Conservation (phyloP, 2,113 vertebrate genomes). For the Sinocyclocheilus grahami region DNA sequence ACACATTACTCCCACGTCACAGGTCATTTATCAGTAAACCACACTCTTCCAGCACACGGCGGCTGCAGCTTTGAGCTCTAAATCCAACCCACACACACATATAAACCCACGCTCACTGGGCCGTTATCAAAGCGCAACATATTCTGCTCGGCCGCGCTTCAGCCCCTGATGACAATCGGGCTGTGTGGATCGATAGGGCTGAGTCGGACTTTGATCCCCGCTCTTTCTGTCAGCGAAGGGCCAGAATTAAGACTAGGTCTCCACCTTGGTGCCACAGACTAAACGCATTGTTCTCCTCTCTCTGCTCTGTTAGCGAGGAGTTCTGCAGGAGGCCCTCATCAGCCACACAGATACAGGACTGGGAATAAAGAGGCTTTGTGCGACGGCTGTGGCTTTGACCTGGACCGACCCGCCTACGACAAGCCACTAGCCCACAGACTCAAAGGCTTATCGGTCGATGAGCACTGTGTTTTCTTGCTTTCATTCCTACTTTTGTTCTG, state of each 20-base stretch:
- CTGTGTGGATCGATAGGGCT: constrained; percentile 71
- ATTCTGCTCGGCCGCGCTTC: constrained; percentile 59
- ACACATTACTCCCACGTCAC: constrained; percentile 57
- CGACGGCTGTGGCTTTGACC: constrained; percentile 74
- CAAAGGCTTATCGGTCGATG: constrained; percentile 78
- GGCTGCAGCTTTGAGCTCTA: constrained; percentile 39
- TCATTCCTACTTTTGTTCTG: constrained; percentile 5
- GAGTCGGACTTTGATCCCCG: constrained; percentile 71
- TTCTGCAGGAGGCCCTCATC: constrained; percentile 55
- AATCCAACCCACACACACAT: constrained; percentile 23
- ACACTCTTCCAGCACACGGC: constrained; percentile 25
- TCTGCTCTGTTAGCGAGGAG: constrained; percentile 43
- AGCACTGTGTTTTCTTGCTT: constrained; percentile 29
- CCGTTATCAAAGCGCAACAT: constrained; percentile 54
- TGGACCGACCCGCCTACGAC: constrained; percentile 58
- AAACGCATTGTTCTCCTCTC: constrained; percentile 61
- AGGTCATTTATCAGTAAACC: constrained; percentile 60
- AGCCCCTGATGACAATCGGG: constrained; percentile 72
- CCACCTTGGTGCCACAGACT: constrained; percentile 64
- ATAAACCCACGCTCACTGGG: constrained; percentile 34
- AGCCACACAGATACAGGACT: constrained; percentile 70
- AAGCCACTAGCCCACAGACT: constrained; percentile 66
- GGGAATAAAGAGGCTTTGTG: constrained; percentile 89
- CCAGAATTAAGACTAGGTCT: constrained; percentile 65
- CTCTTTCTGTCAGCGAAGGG: constrained; percentile 52